Percentiles rank a stretch among this genome's conserved stretches.
Evolutionary conservation across 2,797 vertebrate species (phyloP).

Genomic region (Labeo calbasu): DNA sequence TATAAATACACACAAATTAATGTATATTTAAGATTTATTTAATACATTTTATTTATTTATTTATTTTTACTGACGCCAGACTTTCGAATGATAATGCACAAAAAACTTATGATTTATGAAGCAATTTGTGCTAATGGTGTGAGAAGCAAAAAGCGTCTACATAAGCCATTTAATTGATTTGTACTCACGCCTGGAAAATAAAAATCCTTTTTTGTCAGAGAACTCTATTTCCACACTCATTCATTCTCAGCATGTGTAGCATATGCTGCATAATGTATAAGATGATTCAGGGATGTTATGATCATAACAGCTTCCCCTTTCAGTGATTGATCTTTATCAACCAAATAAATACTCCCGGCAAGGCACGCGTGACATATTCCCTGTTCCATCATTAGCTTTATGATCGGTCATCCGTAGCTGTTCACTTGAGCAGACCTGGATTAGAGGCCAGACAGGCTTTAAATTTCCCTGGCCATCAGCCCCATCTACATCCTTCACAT

Average conservation of each 20-base stretch:
- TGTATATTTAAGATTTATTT: too few relatives aligned
- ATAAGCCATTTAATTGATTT: conserved; percentile 31
- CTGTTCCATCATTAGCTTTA: conserved; percentile 28
- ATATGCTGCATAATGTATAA: conserved; percentile 43
- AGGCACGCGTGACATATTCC: not conserved
- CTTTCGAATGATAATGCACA: not conserved
- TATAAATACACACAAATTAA: too few relatives aligned
- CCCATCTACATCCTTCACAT: conserved; percentile 59
- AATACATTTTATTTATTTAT: too few relatives aligned
- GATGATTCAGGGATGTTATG: conserved; percentile 18
- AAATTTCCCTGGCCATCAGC: conserved; percentile 58
- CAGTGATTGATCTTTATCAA: conserved; percentile 5
- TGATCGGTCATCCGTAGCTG: conserved; percentile 39
- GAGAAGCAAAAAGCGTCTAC: conserved; percentile 7
- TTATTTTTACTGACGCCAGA: not conserved
- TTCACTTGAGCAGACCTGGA: conserved; percentile 8
- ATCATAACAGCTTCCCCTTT: conserved; percentile 10
- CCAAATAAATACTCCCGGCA: conserved; percentile 21
- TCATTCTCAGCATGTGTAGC: conserved; percentile 33
- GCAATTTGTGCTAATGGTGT: conserved; percentile 13
- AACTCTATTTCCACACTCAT: conserved; percentile 8
- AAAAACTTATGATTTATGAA: not conserved
- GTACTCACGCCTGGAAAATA: conserved; percentile 8
- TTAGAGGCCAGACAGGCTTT: conserved; percentile 41
- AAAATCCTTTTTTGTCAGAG: conserved; percentile 5